Base-by-base conservation (phyloP, 2,113 vertebrate species). In the Brachypteracias leptosomus region DNA sequence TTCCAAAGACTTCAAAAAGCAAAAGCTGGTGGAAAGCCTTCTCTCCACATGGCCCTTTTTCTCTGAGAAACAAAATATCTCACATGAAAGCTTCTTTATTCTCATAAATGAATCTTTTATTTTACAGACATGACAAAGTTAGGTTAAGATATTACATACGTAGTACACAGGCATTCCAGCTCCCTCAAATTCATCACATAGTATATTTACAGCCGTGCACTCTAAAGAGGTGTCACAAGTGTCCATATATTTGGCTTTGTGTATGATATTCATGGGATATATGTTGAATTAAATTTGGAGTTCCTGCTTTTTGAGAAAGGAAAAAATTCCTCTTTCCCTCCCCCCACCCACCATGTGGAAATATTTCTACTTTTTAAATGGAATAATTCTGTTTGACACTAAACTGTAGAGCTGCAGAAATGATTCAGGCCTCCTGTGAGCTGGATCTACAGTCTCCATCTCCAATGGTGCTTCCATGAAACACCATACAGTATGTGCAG, bases 11-110 rank as follows among this genome's bases (percentile, higher is more conserved):
- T 70, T 66, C 4, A 22, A 58, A 65, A 68, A 24, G 2, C 7
- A 73, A 73, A 85, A 77, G 5, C 11, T 25, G 55, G 6, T 61
- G 46, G 29, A 78, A 85, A 92, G 2, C 7, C 16, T 88, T 81
- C 4, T 52, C 44, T 71, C 26, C 17, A 55, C 0, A 0, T 51
- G 5, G 5, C 26, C n/a, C 22, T 6, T 24, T 36, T 49, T 28
- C 4, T 10, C 18, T 59, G 22, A 38, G n/a, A 42, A 74, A 76
- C 2, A 38, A 5, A 19, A 15, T 8, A 36, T 9, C 31, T 67
- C 16, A 54, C 9, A 21, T 54, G 25, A 75, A 82, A 85, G 2
- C 16, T 31, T 76, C 6, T 44, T 5, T 75, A 8, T 72, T 80
- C 47, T 76, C 3, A 4, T n/a, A 65, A 89, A 40, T 3, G 21